A percentile compares a stretch with the other conserved stretches of the same genome.
Conservation (phyloP, 2,888 invertebrate genomes). For the Platycheirus albimanus region DNA sequence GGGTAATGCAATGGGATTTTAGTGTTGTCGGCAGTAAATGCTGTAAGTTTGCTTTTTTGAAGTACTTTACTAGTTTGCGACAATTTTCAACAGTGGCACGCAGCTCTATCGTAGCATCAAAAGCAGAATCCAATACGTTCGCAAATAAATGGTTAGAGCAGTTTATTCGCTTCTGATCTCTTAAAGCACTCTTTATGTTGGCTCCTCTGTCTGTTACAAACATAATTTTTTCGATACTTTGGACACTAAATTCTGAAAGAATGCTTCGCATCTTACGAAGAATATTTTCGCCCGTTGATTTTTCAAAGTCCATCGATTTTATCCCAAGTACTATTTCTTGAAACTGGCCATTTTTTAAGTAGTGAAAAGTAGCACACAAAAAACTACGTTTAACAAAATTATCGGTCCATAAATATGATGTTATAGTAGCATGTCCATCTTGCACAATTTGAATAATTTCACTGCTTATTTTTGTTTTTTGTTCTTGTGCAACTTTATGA, state of each 20-base stretch:
- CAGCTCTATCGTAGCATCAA: constrained; percentile 41
- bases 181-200: constrained; percentile 50
- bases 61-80: constrained; percentile 39
- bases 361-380: constrained; percentile 47
- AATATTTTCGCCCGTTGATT: constrained; percentile 36
- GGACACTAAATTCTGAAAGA: constrained; percentile 46
- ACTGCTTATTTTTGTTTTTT: not conserved
- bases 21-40: constrained; percentile 14
- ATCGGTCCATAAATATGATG: constrained; percentile 54
- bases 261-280: constrained; percentile 34
- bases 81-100: constrained; percentile 39
- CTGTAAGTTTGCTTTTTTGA: constrained; percentile 46
- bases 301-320: constrained; percentile 57
- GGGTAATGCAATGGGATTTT: constrained; percentile 33
- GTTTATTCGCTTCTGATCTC: constrained; percentile 45
- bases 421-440: constrained; percentile 45
- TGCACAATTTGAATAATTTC: constrained; percentile 32
- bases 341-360: constrained; percentile 30
- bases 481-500: not conserved
- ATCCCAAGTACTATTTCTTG: constrained; percentile 29
- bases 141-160: constrained; percentile 47
- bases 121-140: constrained; percentile 46
- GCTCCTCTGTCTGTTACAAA: constrained; percentile 59
- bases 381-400: constrained; percentile 47
- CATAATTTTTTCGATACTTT: constrained; percentile 41